phyloP scores from a whole-genome alignment of 2,113 vertebrate species.

The Passer domesticus region DNA sequence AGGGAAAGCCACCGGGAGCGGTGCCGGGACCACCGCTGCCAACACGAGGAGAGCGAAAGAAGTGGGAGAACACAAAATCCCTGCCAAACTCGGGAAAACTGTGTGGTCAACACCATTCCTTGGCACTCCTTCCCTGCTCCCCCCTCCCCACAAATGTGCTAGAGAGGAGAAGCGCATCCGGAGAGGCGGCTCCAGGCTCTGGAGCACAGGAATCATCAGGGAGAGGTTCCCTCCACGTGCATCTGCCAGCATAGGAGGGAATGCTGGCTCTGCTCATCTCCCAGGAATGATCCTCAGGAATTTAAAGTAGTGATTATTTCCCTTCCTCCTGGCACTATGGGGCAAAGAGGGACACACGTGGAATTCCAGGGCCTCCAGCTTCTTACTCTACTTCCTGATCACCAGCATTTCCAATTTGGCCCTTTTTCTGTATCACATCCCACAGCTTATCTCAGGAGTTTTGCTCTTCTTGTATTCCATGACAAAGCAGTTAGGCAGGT shows the following conservation, averaged over 20 bases:
- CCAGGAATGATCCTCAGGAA: not conserved
- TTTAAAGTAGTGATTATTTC: not conserved
- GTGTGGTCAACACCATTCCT: not conserved
- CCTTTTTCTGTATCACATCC: not conserved
- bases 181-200: not conserved
- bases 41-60: not conserved
- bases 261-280: not conserved
- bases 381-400: not conserved
- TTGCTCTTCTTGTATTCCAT: not conserved
- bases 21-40: conserved; percentile 40
- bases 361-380: not conserved
- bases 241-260: not conserved
- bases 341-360: not conserved
- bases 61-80: conserved; percentile 40
- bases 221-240: fast-evolving
- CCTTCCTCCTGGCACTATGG: not conserved
- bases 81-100: conserved; percentile 1
- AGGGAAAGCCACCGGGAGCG: conserved; percentile 47
- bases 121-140: not conserved
- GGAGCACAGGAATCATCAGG: fast-evolving
- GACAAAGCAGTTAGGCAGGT: not conserved
- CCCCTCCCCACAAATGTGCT: not conserved
- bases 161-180: not conserved
- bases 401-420: fast-evolving
- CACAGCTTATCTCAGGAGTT: not conserved